Percentiles rank a stretch among this genome's conserved stretches.
phyloP scores from a whole-genome alignment of 35 echinoderm and acorn worm genomes.

The Chiridota heheva region DNA sequence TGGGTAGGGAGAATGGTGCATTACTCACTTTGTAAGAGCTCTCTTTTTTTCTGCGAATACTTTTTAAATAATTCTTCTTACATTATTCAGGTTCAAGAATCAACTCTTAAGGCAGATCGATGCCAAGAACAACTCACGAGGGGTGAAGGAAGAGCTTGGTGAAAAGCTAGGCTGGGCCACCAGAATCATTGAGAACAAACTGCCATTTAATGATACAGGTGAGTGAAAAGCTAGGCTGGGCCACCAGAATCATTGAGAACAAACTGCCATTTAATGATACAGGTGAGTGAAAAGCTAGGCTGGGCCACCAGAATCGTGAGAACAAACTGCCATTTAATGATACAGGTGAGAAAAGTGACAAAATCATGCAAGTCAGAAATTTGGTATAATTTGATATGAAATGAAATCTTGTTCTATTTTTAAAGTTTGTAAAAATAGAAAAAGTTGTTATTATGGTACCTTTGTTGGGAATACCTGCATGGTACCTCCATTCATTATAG shows the following conservation, averaged over 20 bases:
- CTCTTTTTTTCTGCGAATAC: too few relatives aligned
- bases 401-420: too few relatives aligned
- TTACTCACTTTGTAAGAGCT: too few relatives aligned
- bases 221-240: conserved; percentile 74
- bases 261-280: conserved; percentile 99
- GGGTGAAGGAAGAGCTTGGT: conserved; percentile 73
- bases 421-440: too few relatives aligned
- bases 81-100: conserved; percentile 53
- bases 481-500: too few relatives aligned
- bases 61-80: too few relatives aligned
- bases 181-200: conserved; percentile 81
- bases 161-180: conserved; percentile 76
- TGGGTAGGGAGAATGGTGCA: too few relatives aligned
- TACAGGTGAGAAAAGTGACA: too few relatives aligned
- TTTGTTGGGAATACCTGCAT: too few relatives aligned
- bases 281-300: conserved; percentile 72
- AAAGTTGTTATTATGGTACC: too few relatives aligned
- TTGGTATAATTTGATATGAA: background rate
- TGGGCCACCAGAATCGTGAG: conserved; percentile 68
- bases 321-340: too few relatives aligned
- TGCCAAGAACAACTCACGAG: conserved; percentile 63
- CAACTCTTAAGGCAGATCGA: conserved; percentile 61
- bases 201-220: conserved; percentile 99
- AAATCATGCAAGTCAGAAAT: background rate
- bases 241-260: conserved; percentile 81